Evolutionary conservation across 2,113 vertebrate genomes (phyloP).

Genomic region (Eptesicus fuscus): DNA sequence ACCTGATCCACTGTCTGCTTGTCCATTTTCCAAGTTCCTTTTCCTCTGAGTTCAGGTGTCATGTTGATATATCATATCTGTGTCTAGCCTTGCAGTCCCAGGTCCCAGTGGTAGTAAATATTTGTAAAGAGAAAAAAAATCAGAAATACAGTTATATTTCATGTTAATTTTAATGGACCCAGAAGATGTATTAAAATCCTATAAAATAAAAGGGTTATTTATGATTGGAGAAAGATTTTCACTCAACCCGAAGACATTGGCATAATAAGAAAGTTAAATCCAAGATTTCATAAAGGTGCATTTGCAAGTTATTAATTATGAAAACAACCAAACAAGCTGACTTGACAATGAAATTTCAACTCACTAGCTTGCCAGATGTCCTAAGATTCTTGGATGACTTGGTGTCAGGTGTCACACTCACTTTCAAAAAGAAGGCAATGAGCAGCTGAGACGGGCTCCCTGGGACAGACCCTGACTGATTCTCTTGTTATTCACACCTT

Average conservation of each 20-base stretch:
- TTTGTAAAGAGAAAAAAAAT: not conserved
- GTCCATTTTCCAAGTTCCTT: not conserved
- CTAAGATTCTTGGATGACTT: not conserved
- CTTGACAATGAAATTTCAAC: not conserved
- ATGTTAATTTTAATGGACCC: not conserved
- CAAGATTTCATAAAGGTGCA: not conserved
- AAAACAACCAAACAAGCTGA: not conserved
- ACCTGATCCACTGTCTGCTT: rapidly evolving
- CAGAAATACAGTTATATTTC: not conserved
- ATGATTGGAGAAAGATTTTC: not conserved
- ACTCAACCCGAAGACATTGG: not conserved
- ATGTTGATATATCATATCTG: not conserved
- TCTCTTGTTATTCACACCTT: not conserved
- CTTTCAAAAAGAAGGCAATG: constrained; percentile 15
- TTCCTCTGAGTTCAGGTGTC: not conserved
- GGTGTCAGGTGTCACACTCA: not conserved
- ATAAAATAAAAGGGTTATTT: not conserved
- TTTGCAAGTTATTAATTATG: not conserved
- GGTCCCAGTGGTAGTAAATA: not conserved
- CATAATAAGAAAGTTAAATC: not conserved
- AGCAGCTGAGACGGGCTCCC: not conserved
- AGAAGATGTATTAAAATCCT: not conserved
- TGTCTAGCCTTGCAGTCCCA: not conserved
- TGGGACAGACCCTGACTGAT: not conserved
- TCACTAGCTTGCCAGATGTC: not conserved